These are phyloP conservation scores for Cydia amplana DNA, from an alignment of 1,140 invertebrate species.

Conservation along the genomic window DNA sequence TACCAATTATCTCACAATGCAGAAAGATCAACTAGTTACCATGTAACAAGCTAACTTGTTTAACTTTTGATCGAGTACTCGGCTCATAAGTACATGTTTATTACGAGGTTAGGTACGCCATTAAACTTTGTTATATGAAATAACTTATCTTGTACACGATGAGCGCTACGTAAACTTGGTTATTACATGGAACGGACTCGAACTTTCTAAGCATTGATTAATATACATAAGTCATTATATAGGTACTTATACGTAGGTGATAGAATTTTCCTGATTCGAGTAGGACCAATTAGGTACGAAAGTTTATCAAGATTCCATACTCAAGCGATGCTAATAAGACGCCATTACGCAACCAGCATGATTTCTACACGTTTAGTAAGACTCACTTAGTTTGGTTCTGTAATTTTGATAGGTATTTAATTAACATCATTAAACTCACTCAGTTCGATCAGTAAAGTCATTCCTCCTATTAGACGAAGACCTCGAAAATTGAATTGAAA, in stretches of 20 bases:
- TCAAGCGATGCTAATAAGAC: too few relatives aligned
- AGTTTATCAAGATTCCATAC: too few relatives aligned
- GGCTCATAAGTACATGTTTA: conserved; percentile 3
- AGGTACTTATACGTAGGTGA: neutral
- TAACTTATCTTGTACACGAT: conserved; percentile 6
- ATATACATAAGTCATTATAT: neutral
- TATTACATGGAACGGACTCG: neutral
- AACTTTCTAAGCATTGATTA: conserved; percentile 11
- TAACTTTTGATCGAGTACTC: conserved; percentile 21
- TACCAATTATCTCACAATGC: neutral
- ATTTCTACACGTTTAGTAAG: too few relatives aligned
- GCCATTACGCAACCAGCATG: too few relatives aligned
- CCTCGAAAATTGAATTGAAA: too few relatives aligned
- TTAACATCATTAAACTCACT: too few relatives aligned
- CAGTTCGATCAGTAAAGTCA: too few relatives aligned
- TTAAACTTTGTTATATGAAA: conserved; percentile 25
- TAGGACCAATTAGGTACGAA: too few relatives aligned
- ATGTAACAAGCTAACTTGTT: neutral
- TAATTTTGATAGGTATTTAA: too few relatives aligned
- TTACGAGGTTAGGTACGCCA: neutral
- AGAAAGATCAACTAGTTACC: neutral
- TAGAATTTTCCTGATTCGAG: neutral
- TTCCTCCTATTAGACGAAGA: too few relatives aligned
- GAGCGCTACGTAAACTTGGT: conserved; percentile 2
- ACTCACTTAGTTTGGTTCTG: too few relatives aligned